These are phyloP conservation scores for Drosophila sproati DNA, from an alignment of 1,140 invertebrate species.

Conservation along the genomic window DNA sequence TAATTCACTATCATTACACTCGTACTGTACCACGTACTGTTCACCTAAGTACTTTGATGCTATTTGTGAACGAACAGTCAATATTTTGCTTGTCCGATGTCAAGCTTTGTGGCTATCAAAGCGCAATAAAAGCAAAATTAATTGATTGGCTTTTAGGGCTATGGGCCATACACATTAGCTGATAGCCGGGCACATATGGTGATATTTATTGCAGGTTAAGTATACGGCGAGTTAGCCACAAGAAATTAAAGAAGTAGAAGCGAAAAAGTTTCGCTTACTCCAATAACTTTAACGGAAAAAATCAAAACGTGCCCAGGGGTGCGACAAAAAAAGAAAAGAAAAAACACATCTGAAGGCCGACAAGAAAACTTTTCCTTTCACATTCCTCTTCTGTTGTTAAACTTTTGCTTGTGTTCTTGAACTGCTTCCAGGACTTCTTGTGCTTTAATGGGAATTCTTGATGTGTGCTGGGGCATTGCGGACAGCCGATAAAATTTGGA, in stretches of 20 bases:
- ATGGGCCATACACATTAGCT: conserved; percentile 43
- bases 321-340: conserved; percentile 32
- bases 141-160: conserved; percentile 68
- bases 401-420: conserved; percentile 54
- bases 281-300: conserved; percentile 35
- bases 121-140: conserved; percentile 42
- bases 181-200: conserved; percentile 23
- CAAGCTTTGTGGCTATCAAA: conserved; percentile 22
- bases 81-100: conserved; percentile 9
- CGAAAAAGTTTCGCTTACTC: conserved; percentile 42
- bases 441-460: conserved; percentile 34
- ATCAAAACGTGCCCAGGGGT: conserved; percentile 63
- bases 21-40: background rate
- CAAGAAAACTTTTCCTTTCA: conserved; percentile 58
- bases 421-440: conserved; percentile 2
- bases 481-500: conserved; percentile 42
- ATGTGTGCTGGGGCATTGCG: conserved; percentile 14
- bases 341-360: conserved; percentile 31
- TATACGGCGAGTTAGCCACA: conserved; percentile 38
- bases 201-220: conserved; percentile 45
- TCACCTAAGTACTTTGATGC: background rate
- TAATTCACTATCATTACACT: no score
- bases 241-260: conserved; percentile 48
- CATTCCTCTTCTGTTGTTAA: conserved; percentile 27
- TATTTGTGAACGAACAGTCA: conserved; percentile 12